Percentiles rank a stretch among this genome's conserved stretches.
These are phyloP conservation scores for Dasypogon diadema DNA, from an alignment of 2,888 invertebrate genomes.

Conservation along the genomic window DNA sequence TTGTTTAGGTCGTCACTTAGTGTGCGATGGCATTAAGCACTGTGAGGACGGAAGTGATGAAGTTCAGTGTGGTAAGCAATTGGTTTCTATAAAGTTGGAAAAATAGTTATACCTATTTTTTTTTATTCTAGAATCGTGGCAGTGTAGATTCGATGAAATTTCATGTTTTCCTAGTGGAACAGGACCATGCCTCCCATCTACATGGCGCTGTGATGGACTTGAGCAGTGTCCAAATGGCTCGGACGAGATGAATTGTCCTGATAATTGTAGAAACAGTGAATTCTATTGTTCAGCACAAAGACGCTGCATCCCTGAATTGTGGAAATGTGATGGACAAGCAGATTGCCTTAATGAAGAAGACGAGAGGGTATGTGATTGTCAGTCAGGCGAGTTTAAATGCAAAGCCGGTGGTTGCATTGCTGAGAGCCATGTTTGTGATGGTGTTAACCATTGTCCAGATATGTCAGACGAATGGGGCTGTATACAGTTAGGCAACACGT, in stretches of 20 bases:
- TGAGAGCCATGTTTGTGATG: conserved; percentile 71
- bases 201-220: conserved; percentile 73
- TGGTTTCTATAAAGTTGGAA: too few relatives aligned
- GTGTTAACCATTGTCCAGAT: conserved; percentile 73
- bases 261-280: conserved; percentile 70
- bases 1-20: conserved; percentile 73
- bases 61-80: conserved; percentile 71
- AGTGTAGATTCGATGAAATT: conserved; percentile 72
- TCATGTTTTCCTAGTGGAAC: conserved; percentile 67
- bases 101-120: too few relatives aligned
- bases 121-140: conserved; percentile 67
- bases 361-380: conserved; percentile 72
- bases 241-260: conserved; percentile 72
- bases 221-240: conserved; percentile 71
- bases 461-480: conserved; percentile 76
- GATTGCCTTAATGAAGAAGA: conserved; percentile 74
- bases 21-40: conserved; percentile 74
- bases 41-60: conserved; percentile 76
- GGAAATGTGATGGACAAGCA: conserved; percentile 72
- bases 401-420: conserved; percentile 73
- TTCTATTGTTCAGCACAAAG: conserved; percentile 73
- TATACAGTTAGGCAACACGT: conserved; percentile 59
- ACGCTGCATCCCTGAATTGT: conserved; percentile 73
- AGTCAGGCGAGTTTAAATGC: conserved; percentile 72
- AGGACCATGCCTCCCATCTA: conserved; percentile 72